These are phyloP conservation scores for Dendrolimus punctatus DNA, from an alignment of 1,140 invertebrate species.

Conservation along the genomic window DNA sequence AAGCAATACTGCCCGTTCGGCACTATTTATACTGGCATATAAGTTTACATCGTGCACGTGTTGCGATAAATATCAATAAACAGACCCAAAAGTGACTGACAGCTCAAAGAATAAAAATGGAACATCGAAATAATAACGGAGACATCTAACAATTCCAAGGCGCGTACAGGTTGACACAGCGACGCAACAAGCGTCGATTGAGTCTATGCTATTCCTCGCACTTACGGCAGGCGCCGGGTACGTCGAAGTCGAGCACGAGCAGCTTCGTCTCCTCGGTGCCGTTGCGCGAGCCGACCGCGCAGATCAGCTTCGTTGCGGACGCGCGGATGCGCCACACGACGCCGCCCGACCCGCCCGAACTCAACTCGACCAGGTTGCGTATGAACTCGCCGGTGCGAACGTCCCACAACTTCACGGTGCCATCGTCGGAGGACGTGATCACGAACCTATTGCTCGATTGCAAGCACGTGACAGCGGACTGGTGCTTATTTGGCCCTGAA, in stretches of 20 bases:
- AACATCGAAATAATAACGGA: not conserved
- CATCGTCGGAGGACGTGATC: slow-evolving; percentile 99
- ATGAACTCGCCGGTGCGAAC: slow-evolving; percentile 96
- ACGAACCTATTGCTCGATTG: slow-evolving; percentile 99
- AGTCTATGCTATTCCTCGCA: slow-evolving; percentile 69
- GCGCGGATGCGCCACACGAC: slow-evolving; percentile 98
- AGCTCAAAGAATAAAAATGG: too few relatives aligned
- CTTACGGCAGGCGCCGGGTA: slow-evolving; percentile 78
- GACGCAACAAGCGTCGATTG: slow-evolving; percentile 58
- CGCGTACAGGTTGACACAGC: slow-evolving; percentile 60
- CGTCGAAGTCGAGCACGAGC: slow-evolving; percentile 97
- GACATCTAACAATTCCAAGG: slow-evolving; percentile 53
- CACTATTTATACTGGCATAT: too few relatives aligned
- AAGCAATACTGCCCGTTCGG: too few relatives aligned
- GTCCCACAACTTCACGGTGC: slow-evolving; percentile 99
- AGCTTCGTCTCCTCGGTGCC: slow-evolving; percentile 99
- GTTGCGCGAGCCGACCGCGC: slow-evolving; percentile 97
- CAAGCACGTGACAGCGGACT: slow-evolving; percentile 97
- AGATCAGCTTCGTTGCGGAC: slow-evolving; percentile 97
- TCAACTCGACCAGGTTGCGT: slow-evolving; percentile 93
- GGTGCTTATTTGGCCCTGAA: slow-evolving; percentile 94
- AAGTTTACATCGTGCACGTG: too few relatives aligned
- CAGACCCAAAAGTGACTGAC: too few relatives aligned
- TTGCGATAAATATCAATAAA: too few relatives aligned
- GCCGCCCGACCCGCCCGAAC: slow-evolving; percentile 96